A percentile compares a stretch with the other conserved stretches of the same genome.
Evolutionary conservation across 2,797 vertebrate genomes (phyloP).

Genomic region (Xenops minutus): DNA sequence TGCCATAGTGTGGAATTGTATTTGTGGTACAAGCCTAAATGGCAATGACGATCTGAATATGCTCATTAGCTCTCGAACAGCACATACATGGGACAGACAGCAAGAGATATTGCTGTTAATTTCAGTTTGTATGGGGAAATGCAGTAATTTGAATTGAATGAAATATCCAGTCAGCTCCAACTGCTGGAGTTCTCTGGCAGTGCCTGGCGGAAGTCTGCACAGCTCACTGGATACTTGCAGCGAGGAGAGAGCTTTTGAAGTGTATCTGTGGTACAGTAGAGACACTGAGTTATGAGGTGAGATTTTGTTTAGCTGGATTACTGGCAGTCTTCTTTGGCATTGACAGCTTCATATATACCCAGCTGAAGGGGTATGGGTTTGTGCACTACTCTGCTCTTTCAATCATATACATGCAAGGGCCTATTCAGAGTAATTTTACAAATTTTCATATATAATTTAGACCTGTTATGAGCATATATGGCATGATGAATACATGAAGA

Average conservation of each 20-base stretch:
- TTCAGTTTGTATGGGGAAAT: slow-evolving; percentile 20
- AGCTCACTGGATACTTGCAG: background rate
- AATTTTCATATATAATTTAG: slow-evolving; percentile 26
- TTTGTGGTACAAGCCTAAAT: slow-evolving; percentile 11
- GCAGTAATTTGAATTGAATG: slow-evolving; percentile 35
- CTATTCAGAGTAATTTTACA: background rate
- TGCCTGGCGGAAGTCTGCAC: slow-evolving; percentile 6
- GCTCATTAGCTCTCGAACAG: slow-evolving; percentile 29
- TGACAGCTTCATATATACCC: background rate
- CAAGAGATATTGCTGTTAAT: slow-evolving; percentile 8
- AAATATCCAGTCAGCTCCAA: slow-evolving; percentile 34
- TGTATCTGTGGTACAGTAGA: background rate
- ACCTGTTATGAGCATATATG: background rate
- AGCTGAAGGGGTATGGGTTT: background rate
- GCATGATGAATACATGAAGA: background rate
- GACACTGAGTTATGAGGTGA: background rate
- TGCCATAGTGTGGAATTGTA: slow-evolving; percentile 24
- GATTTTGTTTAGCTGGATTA: background rate
- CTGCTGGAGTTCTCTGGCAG: background rate
- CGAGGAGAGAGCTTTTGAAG: background rate
- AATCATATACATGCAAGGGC: background rate
- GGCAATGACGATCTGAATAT: slow-evolving; percentile 30
- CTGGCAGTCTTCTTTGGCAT: background rate
- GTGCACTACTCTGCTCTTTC: background rate
- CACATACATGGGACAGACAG: background rate